These are phyloP conservation scores for Excalfactoria chinensis DNA, from an alignment of 2,113 vertebrate species.

Conservation along the genomic window DNA sequence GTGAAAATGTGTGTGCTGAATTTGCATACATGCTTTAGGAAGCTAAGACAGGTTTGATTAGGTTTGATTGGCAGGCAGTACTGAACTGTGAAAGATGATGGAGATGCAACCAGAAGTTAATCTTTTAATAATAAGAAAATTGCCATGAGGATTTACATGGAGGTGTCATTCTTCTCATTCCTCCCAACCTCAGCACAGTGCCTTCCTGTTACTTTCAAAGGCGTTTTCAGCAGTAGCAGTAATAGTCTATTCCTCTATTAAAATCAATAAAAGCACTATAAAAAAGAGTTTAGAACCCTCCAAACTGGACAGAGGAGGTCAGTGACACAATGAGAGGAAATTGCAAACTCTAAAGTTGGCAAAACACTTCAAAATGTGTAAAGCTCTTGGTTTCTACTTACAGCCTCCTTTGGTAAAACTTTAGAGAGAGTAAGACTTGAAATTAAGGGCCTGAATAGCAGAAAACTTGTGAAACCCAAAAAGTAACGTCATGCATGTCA, in stretches of 20 bases:
- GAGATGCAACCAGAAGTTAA: conserved; percentile 51
- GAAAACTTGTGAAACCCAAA: neutral
- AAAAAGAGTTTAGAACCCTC: neutral
- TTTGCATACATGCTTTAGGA: neutral
- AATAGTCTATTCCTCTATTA: neutral
- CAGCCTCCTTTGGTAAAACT: neutral
- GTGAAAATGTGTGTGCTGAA: neutral
- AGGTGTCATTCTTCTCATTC: conserved; percentile 31
- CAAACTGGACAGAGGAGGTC: neutral
- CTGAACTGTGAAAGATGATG: conserved; percentile 21
- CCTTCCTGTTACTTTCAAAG: neutral
- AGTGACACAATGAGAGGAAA: neutral
- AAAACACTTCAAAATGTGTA: neutral
- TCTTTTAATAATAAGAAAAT: conserved; percentile 40
- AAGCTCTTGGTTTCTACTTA: neutral
- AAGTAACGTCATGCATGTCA: neutral
- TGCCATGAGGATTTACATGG: neutral
- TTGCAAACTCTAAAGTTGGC: neutral
- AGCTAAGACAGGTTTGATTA: neutral
- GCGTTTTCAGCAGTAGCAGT: neutral
- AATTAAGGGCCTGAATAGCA: neutral
- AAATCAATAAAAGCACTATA: neutral
- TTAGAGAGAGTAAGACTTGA: neutral
- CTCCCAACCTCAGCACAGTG: neutral
- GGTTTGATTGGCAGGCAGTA: neutral